Percentiles rank a stretch among this genome's conserved stretches.
phyloP scores from a whole-genome alignment of 2,888 invertebrate genomes.

The Emmelina monodactyla region DNA sequence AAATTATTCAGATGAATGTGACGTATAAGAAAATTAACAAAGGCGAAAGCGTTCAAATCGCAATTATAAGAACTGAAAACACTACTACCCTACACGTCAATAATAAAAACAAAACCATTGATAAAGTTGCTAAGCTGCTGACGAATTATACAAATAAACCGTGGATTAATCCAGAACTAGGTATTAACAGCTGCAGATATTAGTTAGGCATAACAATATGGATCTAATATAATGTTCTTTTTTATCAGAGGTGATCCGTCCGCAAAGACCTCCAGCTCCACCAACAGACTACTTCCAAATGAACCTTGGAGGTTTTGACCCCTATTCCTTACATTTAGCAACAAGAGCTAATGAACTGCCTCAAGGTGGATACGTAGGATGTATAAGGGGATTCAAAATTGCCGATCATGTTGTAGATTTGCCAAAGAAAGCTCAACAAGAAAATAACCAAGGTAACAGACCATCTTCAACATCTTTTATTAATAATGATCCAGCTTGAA shows the following conservation, averaged over 20 bases:
- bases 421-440: slow-evolving; percentile 73
- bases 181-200: no score
- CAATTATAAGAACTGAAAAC: slow-evolving; percentile 77
- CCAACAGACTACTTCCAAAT: slow-evolving; percentile 90
- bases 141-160: slow-evolving; percentile 85
- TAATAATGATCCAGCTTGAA: no score
- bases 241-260: slow-evolving; percentile 84
- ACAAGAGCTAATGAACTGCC: slow-evolving; percentile 39
- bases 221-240: no score
- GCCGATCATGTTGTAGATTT: slow-evolving; percentile 82
- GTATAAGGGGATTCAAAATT: slow-evolving; percentile 86
- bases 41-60: slow-evolving; percentile 87
- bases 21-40: slow-evolving; percentile 77
- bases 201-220: no score
- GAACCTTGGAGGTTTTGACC: slow-evolving; percentile 86
- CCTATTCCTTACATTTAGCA: slow-evolving; percentile 70
- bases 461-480: not conserved
- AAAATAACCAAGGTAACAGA: slow-evolving; percentile 70
- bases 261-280: slow-evolving; percentile 87
- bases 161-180: slow-evolving; percentile 83
- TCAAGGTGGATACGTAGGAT: slow-evolving; percentile 82
- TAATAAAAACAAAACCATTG: slow-evolving; percentile 74
- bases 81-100: slow-evolving; percentile 84
- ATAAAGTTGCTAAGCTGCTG: slow-evolving; percentile 73
- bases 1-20: slow-evolving; percentile 81